Conservation (phyloP, 2,888 invertebrate genomes). For the Lepidochrysops patricia region DNA sequence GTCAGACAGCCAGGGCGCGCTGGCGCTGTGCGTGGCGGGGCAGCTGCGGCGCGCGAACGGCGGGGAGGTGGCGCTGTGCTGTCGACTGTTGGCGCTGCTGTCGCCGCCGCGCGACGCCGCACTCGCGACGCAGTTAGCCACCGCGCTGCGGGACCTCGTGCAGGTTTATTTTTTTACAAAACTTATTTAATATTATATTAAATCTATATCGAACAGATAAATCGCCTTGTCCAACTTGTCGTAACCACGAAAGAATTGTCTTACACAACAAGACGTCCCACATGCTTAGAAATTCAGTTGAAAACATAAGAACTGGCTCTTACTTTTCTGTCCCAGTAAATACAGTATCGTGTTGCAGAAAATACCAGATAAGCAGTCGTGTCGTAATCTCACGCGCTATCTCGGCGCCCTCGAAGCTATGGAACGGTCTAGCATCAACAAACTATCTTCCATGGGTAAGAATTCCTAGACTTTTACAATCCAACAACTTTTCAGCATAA, state of each 20-base stretch:
- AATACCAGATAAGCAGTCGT: slow-evolving; percentile 61
- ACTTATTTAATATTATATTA: too few relatives aligned
- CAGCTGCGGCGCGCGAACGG: slow-evolving; percentile 39
- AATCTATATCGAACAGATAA: too few relatives aligned
- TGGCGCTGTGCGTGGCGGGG: slow-evolving; percentile 51
- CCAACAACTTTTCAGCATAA: neutral
- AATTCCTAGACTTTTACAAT: neutral
- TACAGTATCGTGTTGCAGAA: too few relatives aligned
- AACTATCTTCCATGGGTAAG: slow-evolving; percentile 53
- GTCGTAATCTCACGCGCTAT: slow-evolving; percentile 57
- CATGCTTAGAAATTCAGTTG: too few relatives aligned
- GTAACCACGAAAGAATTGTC: too few relatives aligned
- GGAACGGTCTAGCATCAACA: slow-evolving; percentile 52
- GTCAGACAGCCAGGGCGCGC: slow-evolving; percentile 57
- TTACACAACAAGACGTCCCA: too few relatives aligned
- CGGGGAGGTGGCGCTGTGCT: slow-evolving; percentile 46
- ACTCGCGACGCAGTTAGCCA: slow-evolving; percentile 43
- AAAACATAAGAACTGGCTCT: too few relatives aligned
- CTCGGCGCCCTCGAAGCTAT: slow-evolving; percentile 57
- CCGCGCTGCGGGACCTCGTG: slow-evolving; percentile 42
- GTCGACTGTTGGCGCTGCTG: slow-evolving; percentile 58
- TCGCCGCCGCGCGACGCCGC: slow-evolving; percentile 51
- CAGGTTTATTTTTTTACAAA: slow-evolving; percentile 30
- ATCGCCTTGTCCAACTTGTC: too few relatives aligned
- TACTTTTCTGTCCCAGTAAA: too few relatives aligned